phyloP scores from a whole-genome alignment of 1,140 invertebrate genomes.

The Polypedilum vanderplanki region DNA sequence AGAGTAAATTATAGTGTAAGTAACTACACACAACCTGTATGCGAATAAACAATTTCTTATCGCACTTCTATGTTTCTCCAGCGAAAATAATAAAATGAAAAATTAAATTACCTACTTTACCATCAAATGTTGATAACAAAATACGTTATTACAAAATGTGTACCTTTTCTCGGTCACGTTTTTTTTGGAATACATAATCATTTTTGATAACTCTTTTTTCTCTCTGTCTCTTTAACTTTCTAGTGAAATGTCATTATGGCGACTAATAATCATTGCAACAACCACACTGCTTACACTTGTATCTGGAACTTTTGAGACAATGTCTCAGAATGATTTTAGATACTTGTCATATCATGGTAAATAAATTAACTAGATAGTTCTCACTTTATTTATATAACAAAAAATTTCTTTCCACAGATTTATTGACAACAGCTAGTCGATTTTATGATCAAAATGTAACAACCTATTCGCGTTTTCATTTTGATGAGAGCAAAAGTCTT shows the following conservation, averaged over 20 bases:
- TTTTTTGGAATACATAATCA: neutral
- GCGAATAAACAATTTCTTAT: too few relatives aligned
- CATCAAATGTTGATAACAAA: too few relatives aligned
- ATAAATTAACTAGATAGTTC: neutral
- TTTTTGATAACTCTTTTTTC: neutral
- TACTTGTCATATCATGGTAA: slow-evolving; percentile 48
- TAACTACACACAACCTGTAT: too few relatives aligned
- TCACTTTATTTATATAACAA: neutral
- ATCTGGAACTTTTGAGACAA: neutral
- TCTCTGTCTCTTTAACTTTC: neutral
- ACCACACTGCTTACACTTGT: neutral
- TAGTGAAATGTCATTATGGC: neutral
- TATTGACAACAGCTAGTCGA: slow-evolving; percentile 49
- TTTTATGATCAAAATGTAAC: slow-evolving; percentile 59
- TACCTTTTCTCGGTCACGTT: neutral
- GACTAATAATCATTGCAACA: neutral
- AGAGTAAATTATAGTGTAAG: too few relatives aligned
- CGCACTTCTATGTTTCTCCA: too few relatives aligned
- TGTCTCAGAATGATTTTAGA: slow-evolving; percentile 37
- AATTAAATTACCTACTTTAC: too few relatives aligned
- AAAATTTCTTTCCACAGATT: slow-evolving; percentile 44
- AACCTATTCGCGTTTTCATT: slow-evolving; percentile 68
- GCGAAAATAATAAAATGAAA: too few relatives aligned
- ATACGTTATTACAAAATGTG: too few relatives aligned
- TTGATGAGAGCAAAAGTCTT: slow-evolving; percentile 75